Evolutionary conservation across 2,113 vertebrate species (phyloP).

Genomic region (Poeciliopsis retropinna): DNA sequence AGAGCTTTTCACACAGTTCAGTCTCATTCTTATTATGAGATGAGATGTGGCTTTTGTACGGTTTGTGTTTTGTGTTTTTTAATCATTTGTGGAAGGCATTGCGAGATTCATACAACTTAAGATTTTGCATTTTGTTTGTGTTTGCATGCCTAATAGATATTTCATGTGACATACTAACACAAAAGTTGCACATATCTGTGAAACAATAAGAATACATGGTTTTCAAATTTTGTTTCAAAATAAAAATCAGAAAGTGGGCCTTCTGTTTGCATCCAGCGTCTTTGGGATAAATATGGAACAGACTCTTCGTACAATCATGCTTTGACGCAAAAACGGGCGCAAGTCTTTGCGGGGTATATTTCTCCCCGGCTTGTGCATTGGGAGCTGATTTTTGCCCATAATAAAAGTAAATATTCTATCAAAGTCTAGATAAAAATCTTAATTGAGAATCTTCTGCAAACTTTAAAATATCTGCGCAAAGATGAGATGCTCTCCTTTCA

Average conservation of each 20-base stretch:
- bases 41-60: constrained; percentile 4
- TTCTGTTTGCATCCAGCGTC: neutral
- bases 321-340: neutral
- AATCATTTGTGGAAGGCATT: no score
- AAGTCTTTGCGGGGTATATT: neutral
- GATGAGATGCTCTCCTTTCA: no score
- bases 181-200: neutral
- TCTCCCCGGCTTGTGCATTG: neutral
- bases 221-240: neutral
- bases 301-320: neutral
- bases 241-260: neutral
- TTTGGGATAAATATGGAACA: no score
- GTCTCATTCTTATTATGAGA: constrained; percentile 1
- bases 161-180: no score
- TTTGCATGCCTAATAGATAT: no score
- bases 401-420: no score
- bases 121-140: no score
- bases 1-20: neutral
- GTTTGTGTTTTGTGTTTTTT: no score
- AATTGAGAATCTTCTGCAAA: no score
- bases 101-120: no score
- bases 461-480: no score
- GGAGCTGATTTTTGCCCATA: neutral
- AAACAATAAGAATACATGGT: neutral
- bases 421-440: no score